Conservation (phyloP, 1,140 invertebrate species). For the Listronotus bonariensis region DNA sequence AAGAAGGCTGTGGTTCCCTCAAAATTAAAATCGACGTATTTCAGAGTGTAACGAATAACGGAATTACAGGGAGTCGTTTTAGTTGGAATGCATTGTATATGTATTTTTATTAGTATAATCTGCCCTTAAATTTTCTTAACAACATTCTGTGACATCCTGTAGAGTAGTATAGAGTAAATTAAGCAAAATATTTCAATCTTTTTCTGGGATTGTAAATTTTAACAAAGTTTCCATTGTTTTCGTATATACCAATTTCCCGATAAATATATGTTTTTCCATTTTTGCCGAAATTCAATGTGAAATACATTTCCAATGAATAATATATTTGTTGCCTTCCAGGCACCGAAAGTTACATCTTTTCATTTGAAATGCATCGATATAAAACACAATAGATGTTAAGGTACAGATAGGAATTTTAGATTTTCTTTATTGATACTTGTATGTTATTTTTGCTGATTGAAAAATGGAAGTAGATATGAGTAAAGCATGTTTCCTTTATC, state of each 20-base stretch:
- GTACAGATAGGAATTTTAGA: slow-evolving; percentile 26
- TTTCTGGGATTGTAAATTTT: too few species aligned
- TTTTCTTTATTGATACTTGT: slow-evolving; percentile 1
- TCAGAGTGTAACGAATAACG: too few species aligned
- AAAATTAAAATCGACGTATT: too few species aligned
- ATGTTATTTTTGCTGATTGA: slow-evolving; percentile 1
- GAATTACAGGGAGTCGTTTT: too few species aligned
- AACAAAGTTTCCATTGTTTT: slow-evolving; percentile 13
- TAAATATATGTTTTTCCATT: slow-evolving; percentile 33
- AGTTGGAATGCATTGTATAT: too few species aligned
- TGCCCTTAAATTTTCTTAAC: too few species aligned
- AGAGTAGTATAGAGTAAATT: too few species aligned
- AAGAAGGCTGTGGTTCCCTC: too few species aligned
- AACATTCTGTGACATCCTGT: too few species aligned
- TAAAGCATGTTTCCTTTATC: too few species aligned
- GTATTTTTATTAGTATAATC: too few species aligned
- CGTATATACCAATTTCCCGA: slow-evolving; percentile 15
- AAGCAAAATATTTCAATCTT: too few species aligned
- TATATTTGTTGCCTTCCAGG: slow-evolving; percentile 31
- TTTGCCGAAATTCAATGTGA: slow-evolving; percentile 33
- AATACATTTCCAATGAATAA: slow-evolving; percentile 36
- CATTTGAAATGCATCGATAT: slow-evolving; percentile 35
- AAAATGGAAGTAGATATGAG: neutral
- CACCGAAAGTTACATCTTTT: slow-evolving; percentile 30
- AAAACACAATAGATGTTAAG: slow-evolving; percentile 32